Conservation (phyloP, 2,888 invertebrate genomes). For the Drosophila fungiperda region DNA sequence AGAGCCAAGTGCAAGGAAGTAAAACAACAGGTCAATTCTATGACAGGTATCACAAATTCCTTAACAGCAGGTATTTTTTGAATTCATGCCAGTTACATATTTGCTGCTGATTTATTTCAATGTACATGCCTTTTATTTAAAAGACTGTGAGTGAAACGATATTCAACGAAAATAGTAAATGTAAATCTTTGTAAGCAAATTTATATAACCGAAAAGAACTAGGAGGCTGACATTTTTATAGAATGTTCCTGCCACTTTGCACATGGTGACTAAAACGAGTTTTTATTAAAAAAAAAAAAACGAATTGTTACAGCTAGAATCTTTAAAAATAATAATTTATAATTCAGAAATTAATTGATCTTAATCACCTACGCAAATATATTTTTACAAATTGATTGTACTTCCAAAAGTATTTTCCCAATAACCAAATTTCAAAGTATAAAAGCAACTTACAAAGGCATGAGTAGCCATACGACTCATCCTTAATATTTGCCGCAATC, state of each 20-base stretch:
- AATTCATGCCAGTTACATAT: background rate
- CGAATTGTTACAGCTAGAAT: background rate
- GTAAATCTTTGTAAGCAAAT: background rate
- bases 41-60: conserved; percentile 48
- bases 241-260: background rate
- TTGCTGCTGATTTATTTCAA: conserved; percentile 1
- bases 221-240: background rate
- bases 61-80: conserved; percentile 34
- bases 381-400: background rate
- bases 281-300: background rate
- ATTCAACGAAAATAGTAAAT: background rate
- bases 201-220: background rate
- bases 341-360: background rate
- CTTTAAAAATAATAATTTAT: background rate
- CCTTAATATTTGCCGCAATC: conserved; percentile 13
- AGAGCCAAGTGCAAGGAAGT: conserved; percentile 42
- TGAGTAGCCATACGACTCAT: conserved; percentile 17
- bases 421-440: background rate
- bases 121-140: conserved; percentile 1
- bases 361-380: background rate
- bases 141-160: background rate
- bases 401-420: background rate
- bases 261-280: background rate
- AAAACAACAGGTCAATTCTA: conserved; percentile 25
- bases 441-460: conserved; percentile 24